Evolutionary conservation across 2,113 vertebrate genomes (phyloP).

Genomic region (Abramis brama): DNA sequence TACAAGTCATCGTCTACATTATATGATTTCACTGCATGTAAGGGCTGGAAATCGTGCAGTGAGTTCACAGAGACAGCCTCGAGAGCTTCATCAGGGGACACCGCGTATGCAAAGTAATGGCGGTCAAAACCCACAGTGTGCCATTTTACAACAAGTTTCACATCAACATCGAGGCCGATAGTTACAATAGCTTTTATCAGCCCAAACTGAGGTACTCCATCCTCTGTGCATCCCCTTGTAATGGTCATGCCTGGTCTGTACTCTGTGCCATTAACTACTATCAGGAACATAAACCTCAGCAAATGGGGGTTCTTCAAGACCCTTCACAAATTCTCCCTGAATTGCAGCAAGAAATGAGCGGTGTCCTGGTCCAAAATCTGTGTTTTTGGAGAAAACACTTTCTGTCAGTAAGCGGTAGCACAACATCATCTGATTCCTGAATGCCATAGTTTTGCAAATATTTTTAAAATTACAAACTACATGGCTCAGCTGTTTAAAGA

Average conservation of each 20-base stretch:
- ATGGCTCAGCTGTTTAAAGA: not conserved
- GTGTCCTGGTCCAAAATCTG: not conserved
- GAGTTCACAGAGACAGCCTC: not conserved
- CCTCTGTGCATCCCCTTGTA: not conserved
- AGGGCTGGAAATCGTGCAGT: not conserved
- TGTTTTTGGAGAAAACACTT: not conserved
- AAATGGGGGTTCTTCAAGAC: not conserved
- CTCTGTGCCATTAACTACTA: not conserved
- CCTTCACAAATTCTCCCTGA: not conserved
- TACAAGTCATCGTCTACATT: not conserved
- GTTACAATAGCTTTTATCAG: not conserved
- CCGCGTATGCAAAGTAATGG: not conserved
- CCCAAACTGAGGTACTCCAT: not conserved
- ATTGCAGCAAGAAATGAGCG: not conserved
- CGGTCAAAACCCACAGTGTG: not conserved
- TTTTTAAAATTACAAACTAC: not conserved
- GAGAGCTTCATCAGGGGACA: not conserved
- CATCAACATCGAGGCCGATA: not conserved
- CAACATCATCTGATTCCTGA: conserved; percentile 12
- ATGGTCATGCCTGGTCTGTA: not conserved
- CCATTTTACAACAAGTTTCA: conserved; percentile 11
- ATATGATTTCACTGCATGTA: conserved; percentile 2
- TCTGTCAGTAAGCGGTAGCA: not conserved
- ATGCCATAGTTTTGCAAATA: not conserved
- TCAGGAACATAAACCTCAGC: not conserved